Percentiles rank a stretch among this genome's conserved stretches.
These are phyloP conservation scores for Drosophila ustulata DNA, from an alignment of 2,888 invertebrate species.

Conservation along the genomic window DNA sequence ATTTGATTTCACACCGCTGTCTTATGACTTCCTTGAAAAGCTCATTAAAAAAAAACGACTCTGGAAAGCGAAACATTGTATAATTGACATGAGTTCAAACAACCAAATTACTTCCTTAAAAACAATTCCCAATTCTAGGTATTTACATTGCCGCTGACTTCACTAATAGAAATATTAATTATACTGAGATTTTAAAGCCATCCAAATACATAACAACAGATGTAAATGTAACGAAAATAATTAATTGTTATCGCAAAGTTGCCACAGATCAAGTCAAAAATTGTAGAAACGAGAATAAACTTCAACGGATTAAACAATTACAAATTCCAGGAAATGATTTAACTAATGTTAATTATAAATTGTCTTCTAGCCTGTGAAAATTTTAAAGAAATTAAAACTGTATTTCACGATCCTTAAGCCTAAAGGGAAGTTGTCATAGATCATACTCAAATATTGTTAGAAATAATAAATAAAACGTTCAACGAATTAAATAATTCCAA, in stretches of 20 bases:
- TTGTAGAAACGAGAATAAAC: no score
- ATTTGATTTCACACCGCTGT: constrained; percentile 33
- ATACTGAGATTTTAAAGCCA: not conserved
- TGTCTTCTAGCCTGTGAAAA: no score
- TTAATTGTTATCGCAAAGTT: not conserved
- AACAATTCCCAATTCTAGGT: not conserved
- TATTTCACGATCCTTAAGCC: no score
- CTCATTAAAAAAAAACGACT: constrained; percentile 17
- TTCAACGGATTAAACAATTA: no score
- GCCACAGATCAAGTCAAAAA: no score
- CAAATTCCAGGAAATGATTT: no score
- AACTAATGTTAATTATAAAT: no score
- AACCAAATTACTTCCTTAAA: constrained; percentile 1
- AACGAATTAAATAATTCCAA: no score
- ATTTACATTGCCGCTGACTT: not conserved
- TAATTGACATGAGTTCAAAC: constrained; percentile 29
- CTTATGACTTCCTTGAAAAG: constrained; percentile 29
- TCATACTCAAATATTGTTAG: no score
- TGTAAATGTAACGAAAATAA: not conserved
- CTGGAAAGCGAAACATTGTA: constrained; percentile 1
- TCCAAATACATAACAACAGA: not conserved
- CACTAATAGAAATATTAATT: not conserved
- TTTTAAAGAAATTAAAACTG: no score
- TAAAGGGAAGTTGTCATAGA: no score
- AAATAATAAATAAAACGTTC: not conserved